A percentile compares a stretch with the other conserved stretches of the same genome.
Evolutionary conservation across 2,888 invertebrate genomes (phyloP).

Genomic region (Geotrupes spiniger): DNA sequence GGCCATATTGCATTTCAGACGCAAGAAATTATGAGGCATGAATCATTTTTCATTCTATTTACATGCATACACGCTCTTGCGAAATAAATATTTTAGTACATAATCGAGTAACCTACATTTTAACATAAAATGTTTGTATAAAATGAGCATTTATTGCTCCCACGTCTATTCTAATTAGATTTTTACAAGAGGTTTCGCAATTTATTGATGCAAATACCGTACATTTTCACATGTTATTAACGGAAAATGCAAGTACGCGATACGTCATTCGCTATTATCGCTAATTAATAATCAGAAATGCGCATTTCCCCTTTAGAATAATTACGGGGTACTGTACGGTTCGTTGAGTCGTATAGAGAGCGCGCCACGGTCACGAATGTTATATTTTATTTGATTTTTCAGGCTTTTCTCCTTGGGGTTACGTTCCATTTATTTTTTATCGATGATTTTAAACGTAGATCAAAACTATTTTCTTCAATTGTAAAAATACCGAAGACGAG

Average conservation of each 20-base stretch:
- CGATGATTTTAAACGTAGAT: too few species aligned
- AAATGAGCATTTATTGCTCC: slow-evolving; percentile 9
- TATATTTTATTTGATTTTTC: too few species aligned
- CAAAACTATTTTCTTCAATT: too few species aligned
- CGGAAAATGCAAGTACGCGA: neutral
- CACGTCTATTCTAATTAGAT: slow-evolving; percentile 6
- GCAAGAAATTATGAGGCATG: too few species aligned
- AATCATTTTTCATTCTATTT: slow-evolving; percentile 9
- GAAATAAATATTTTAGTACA: slow-evolving; percentile 1
- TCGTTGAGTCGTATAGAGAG: too few species aligned
- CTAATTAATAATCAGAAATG: neutral
- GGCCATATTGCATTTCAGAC: too few species aligned
- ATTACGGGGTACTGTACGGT: neutral
- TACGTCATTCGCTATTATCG: neutral
- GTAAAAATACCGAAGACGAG: too few species aligned
- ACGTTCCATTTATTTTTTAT: too few species aligned
- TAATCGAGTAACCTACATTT: slow-evolving; percentile 11
- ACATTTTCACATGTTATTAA: too few species aligned
- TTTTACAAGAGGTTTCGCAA: neutral
- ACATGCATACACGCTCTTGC: neutral
- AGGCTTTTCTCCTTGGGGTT: too few species aligned
- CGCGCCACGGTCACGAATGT: too few species aligned
- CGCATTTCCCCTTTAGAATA: neutral
- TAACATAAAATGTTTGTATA: slow-evolving; percentile 9
- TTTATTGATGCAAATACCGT: too few species aligned